Evolutionary conservation across 2,888 invertebrate genomes (phyloP).

Genomic region (Campopleginae sp.): DNA sequence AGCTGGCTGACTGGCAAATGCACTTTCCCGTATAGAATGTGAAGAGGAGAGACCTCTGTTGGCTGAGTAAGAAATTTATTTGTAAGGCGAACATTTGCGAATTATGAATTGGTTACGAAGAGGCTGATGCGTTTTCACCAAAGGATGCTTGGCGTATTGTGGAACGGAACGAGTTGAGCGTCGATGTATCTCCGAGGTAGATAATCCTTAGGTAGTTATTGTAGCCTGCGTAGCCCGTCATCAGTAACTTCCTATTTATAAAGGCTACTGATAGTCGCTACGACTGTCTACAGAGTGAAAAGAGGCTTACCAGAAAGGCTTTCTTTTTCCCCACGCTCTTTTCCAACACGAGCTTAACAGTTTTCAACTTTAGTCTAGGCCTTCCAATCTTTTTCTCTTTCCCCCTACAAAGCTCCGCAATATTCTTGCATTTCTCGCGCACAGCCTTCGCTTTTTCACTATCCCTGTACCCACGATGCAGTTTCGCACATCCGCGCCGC

Average conservation of each 20-base stretch:
- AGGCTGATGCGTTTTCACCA: slow-evolving; percentile 1
- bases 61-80: slow-evolving; percentile 7
- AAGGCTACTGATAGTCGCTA: neutral
- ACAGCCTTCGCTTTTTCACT: slow-evolving; percentile 59
- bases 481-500: slow-evolving; percentile 75
- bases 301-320: neutral
- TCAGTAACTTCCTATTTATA: neutral
- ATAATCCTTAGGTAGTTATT: neutral
- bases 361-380: neutral
- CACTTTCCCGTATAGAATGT: neutral
- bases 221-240: neutral
- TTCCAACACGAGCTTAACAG: neutral
- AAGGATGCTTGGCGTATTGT: slow-evolving; percentile 1
- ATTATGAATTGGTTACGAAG: slow-evolving; percentile 24
- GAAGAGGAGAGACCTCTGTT: slow-evolving; percentile 7
- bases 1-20: slow-evolving; percentile 35
- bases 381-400: slow-evolving; percentile 13
- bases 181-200: slow-evolving; percentile 30
- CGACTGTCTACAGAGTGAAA: neutral
- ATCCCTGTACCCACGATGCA: slow-evolving; percentile 68
- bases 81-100: slow-evolving; percentile 11
- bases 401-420: neutral
- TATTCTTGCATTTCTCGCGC: slow-evolving; percentile 49
- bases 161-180: slow-evolving; percentile 16
- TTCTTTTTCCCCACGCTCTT: neutral